These are phyloP conservation scores for Lasioglossum marginatum DNA, from an alignment of 2,888 invertebrate genomes.

Conservation along the genomic window DNA sequence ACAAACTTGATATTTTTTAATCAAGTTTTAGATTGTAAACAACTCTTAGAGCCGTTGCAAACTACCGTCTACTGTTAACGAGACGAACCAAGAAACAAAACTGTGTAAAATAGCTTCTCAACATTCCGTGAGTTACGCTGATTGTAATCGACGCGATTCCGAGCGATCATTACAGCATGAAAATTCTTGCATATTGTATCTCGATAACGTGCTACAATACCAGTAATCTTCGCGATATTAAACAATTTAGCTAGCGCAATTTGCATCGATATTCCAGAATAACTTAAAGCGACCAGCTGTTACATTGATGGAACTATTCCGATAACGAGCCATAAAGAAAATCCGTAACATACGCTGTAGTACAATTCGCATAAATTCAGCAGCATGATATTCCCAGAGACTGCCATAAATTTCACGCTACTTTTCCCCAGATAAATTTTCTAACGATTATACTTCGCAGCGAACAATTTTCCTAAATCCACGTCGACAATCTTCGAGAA, in stretches of 20 bases:
- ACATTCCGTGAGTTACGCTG: not conserved
- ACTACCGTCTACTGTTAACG: not conserved
- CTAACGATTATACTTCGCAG: not conserved
- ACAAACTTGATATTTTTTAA: not conserved
- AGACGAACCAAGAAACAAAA: not conserved
- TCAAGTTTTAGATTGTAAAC: not conserved
- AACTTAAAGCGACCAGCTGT: slow-evolving; percentile 5
- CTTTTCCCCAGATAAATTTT: not conserved
- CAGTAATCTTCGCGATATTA: not conserved
- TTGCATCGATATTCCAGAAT: not conserved
- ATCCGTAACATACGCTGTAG: not conserved
- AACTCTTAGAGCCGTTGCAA: not conserved
- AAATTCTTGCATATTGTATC: not conserved
- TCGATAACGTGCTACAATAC: not conserved
- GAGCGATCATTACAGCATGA: not conserved
- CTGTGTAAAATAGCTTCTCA: not conserved
- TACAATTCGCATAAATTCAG: slow-evolving; percentile 1
- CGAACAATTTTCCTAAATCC: not conserved
- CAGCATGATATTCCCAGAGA: not conserved
- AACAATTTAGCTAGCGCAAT: not conserved
- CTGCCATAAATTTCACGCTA: not conserved
- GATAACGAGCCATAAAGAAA: not conserved
- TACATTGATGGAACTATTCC: slow-evolving; percentile 1
- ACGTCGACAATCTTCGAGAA: not conserved
- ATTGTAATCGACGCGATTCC: not conserved